Conservation (phyloP, 2,888 invertebrate genomes). For the Watsonalla cultraria region DNA sequence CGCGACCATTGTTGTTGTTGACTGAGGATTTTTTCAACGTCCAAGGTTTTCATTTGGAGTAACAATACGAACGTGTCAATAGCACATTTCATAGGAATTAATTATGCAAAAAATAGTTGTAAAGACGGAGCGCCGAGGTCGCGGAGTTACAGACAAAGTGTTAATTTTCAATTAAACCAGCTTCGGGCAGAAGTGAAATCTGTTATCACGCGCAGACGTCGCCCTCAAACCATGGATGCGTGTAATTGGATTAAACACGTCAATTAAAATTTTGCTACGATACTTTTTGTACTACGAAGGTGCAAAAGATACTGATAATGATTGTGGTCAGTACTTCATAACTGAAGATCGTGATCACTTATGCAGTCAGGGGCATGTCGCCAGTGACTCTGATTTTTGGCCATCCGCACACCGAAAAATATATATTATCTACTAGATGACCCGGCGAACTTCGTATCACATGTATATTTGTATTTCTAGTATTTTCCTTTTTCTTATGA, state of each 20-base stretch:
- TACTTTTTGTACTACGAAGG: conserved; percentile 31
- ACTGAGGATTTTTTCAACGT: conserved; percentile 57
- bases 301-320: conserved; percentile 23
- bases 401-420: too few species aligned
- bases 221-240: conserved; percentile 72
- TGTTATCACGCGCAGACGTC: conserved; percentile 41
- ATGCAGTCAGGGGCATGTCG: too few species aligned
- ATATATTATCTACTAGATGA: too few species aligned
- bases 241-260: conserved; percentile 68
- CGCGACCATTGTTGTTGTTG: conserved; percentile 62
- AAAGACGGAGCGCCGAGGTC: conserved; percentile 28
- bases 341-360: too few species aligned
- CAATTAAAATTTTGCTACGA: conserved; percentile 62
- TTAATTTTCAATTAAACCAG: conserved; percentile 59
- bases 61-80: conserved; percentile 67
- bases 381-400: too few species aligned
- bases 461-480: too few species aligned
- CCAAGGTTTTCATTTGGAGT: conserved; percentile 63
- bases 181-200: conserved; percentile 72
- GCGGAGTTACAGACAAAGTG: conserved; percentile 37
- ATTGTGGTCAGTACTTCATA: too few species aligned
- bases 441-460: too few species aligned
- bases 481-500: too few species aligned
- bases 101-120: conserved; percentile 52
- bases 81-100: conserved; percentile 57